These are phyloP conservation scores for Blomia tropicalis DNA, from an alignment of 2,888 invertebrate genomes.

Conservation along the genomic window DNA sequence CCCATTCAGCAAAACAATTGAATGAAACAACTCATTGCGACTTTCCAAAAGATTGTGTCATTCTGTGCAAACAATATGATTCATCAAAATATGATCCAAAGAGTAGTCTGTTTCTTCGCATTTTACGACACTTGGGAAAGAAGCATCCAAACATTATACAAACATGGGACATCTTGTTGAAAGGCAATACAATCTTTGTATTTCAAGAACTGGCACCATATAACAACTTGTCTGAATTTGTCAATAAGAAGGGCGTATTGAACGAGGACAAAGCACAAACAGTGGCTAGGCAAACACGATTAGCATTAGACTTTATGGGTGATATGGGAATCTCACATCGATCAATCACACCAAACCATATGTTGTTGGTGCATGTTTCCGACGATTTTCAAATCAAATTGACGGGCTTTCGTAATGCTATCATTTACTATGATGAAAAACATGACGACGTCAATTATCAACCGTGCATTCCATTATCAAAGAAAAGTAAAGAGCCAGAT, in stretches of 20 bases:
- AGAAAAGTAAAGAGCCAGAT: background rate
- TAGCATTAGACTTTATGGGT: conserved; percentile 12
- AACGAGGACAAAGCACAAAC: background rate
- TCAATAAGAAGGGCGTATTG: background rate
- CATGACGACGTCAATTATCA: conserved; percentile 15
- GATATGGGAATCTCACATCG: conserved; percentile 8
- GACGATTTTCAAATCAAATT: conserved; percentile 11
- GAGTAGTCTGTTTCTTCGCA: background rate
- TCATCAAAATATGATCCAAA: background rate
- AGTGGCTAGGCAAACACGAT: background rate
- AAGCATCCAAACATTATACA: background rate
- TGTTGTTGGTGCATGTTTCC: conserved; percentile 7
- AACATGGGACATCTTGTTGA: conserved; percentile 10
- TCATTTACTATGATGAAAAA: background rate
- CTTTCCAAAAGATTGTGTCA: background rate
- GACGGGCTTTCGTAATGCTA: conserved; percentile 1
- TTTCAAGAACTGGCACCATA: conserved; percentile 12
- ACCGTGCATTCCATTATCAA: conserved; percentile 2
- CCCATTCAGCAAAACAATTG: background rate
- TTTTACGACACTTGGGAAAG: background rate
- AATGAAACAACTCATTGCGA: background rate
- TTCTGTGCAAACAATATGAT: background rate
- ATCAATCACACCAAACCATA: conserved; percentile 5
- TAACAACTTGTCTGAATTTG: background rate
- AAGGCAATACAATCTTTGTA: background rate